Evolutionary conservation across 2,888 invertebrate species (phyloP).

Genomic region (Metellina segmentata): DNA sequence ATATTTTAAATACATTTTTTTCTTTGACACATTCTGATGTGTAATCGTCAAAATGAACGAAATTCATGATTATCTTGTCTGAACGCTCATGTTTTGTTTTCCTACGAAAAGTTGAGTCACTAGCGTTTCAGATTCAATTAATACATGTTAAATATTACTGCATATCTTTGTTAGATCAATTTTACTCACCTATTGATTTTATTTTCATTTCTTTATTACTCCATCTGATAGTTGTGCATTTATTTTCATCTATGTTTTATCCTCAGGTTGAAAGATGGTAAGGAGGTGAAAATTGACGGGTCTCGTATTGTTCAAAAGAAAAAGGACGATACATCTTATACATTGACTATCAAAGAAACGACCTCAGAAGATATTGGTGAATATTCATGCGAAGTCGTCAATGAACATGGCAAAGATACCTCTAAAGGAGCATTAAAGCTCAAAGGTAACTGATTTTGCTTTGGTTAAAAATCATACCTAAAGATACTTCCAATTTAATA

Average conservation of each 20-base stretch:
- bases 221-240: too few relatives aligned
- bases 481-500: neutral
- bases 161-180: too few relatives aligned
- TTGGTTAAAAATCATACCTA: neutral
- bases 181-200: neutral
- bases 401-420: slow-evolving; percentile 80
- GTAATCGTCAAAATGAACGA: too few relatives aligned
- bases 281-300: slow-evolving; percentile 55
- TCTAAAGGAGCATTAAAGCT: slow-evolving; percentile 67
- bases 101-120: too few relatives aligned
- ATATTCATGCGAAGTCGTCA: slow-evolving; percentile 81
- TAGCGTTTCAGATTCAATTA: too few relatives aligned
- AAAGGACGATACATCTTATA: slow-evolving; percentile 44
- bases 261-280: slow-evolving; percentile 59
- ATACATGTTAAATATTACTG: too few relatives aligned
- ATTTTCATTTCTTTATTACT: neutral
- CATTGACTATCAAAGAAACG: slow-evolving; percentile 75
- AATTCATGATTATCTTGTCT: too few relatives aligned
- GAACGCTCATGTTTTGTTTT: too few relatives aligned
- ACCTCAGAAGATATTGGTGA: slow-evolving; percentile 80
- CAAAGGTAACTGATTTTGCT: slow-evolving; percentile 65
- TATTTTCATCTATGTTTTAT: neutral
- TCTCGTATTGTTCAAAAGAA: slow-evolving; percentile 49
- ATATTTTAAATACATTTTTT: too few relatives aligned
- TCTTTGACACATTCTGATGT: too few relatives aligned